Evolutionary conservation across 2,888 invertebrate species (phyloP), one percentile per base, ranked within the genome.

Genomic region (Drosophila mayaguana): DNA sequence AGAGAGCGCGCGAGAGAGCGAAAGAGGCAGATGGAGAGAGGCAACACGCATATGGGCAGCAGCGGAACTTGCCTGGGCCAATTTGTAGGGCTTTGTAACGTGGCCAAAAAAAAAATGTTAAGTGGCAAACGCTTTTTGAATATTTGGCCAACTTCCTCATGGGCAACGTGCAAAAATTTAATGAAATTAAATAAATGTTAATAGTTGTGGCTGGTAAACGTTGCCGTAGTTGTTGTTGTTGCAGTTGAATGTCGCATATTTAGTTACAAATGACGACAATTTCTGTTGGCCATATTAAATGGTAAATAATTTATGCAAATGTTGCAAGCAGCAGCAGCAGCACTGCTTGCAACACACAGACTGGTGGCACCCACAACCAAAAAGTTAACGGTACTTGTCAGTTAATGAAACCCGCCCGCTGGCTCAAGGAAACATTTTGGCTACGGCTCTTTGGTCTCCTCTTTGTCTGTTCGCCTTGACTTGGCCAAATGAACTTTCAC

Each of bases 401-500:
- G 79, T 83, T 83, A 86, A 80, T 85, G 79, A 83, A 79, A 86
- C 72, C 83, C 86, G 81, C 80, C 84, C 84, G 86, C 86, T 79
- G 84, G 86, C 84, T 86, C 84, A 85, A 85, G 86, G 86, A 85
- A 85, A 86, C 83, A 70, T 36, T 53, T 36, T 50, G 32, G 40
- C 34, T 48, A 45, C 57, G 45, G 45, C 38, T 57, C 67, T 63
- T 36, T 69, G 64, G 70, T 70, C 57, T 59, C 74, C 74, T 73
- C 74, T 79, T 73, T 79, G 56, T 51, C 55, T 61, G 72, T 63
- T 81, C 80, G 84, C 84, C 84, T 85, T 85, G 86, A 86, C 84
- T 84, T 71, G 86, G 82, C 81, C 64, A 84, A 86, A 77, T 90
- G 89, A 89, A 89, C 89, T 89, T 89, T 89, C 89, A 89, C 89